phyloP scores from a whole-genome alignment of 2,113 vertebrate species.

The Chloebia gouldiae region DNA sequence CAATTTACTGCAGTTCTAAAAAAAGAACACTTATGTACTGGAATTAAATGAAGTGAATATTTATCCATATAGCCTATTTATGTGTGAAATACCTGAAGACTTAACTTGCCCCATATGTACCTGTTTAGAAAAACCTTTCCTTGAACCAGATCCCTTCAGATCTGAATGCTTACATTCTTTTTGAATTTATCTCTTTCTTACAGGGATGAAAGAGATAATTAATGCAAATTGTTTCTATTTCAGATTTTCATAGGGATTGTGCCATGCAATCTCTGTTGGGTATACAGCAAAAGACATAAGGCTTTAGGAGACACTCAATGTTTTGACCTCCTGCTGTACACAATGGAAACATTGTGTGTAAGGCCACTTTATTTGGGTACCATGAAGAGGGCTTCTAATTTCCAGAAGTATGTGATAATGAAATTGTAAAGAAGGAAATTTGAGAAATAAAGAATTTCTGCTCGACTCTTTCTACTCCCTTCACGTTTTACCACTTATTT shows the following conservation, averaged over 20 bases:
- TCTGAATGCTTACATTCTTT: neutral
- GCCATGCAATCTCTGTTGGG: neutral
- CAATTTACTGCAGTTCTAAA: neutral
- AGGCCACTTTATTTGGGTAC: fast-evolving
- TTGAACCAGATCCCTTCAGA: neutral
- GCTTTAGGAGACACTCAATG: neutral
- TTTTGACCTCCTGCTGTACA: neutral
- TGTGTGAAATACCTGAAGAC: neutral
- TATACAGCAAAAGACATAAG: neutral
- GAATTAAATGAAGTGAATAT: neutral
- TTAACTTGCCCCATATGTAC: neutral
- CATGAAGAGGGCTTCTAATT: neutral
- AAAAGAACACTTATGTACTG: neutral
- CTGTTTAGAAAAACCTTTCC: neutral
- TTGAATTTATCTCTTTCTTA: neutral
- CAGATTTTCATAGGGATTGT: neutral
- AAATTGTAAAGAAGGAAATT: neutral
- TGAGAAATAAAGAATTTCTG: neutral
- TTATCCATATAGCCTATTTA: neutral
- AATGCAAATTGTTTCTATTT: neutral
- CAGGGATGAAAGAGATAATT: neutral
- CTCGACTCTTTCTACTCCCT: neutral
- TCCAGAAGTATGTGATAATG: neutral
- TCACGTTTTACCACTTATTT: neutral
- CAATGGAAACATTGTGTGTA: neutral